Evolutionary conservation across 1,140 invertebrate species (phyloP).

Genomic region (Drosophila willistoni): DNA sequence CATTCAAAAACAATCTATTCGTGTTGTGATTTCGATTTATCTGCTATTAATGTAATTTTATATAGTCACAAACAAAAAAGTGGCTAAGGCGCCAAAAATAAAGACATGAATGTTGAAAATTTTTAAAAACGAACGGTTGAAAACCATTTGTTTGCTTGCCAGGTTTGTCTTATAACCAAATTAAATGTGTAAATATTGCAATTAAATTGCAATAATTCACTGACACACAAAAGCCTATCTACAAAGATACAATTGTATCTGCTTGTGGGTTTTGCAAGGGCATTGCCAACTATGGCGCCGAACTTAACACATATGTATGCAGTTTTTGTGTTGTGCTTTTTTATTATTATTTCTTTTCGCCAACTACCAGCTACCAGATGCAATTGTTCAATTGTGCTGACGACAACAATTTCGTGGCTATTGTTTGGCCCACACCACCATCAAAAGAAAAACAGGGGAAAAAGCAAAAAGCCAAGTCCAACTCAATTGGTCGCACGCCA

Average conservation of each 20-base stretch:
- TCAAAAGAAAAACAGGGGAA: not conserved
- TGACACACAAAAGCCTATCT: not conserved
- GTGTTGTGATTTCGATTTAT: no score
- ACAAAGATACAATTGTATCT: not conserved
- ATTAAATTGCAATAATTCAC: not conserved
- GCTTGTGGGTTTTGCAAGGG: not conserved
- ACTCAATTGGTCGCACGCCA: slow-evolving; percentile 52
- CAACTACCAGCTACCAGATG: not conserved
- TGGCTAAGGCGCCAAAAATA: no score
- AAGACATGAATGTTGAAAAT: no score
- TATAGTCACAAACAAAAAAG: no score
- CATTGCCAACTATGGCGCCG: not conserved
- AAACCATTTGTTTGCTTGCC: no score
- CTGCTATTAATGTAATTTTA: no score
- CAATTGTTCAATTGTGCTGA: slow-evolving; percentile 12
- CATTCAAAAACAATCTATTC: no score
- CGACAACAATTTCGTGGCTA: slow-evolving; percentile 6
- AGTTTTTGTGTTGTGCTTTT: not conserved
- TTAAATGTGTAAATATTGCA: not conserved
- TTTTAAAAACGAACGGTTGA: no score
- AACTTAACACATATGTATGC: not conserved
- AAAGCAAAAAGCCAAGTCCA: slow-evolving; percentile 30
- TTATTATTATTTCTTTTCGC: not conserved
- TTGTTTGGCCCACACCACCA: slow-evolving; percentile 2
- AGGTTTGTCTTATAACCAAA: not conserved